These are phyloP conservation scores for Cromileptes altivelis DNA, from an alignment of 2,113 vertebrate genomes.

Conservation along the genomic window DNA sequence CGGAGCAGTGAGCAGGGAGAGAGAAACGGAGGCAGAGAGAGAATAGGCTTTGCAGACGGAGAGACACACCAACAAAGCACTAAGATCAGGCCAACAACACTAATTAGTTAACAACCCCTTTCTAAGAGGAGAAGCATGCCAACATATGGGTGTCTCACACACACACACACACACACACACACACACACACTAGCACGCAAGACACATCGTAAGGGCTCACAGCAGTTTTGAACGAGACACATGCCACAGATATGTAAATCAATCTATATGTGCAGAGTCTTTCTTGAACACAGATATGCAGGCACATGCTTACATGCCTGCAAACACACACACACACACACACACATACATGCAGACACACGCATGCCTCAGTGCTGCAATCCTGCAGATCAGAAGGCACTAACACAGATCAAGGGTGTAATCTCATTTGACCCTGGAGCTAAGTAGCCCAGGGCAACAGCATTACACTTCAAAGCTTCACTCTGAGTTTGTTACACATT, in stretches of 20 bases:
- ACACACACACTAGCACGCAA: not conserved
- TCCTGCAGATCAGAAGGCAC: slow-evolving; percentile 64
- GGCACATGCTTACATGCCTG: not conserved
- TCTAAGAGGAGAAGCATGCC: slow-evolving; percentile 6
- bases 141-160: not conserved
- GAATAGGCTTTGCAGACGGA: slow-evolving; percentile 32
- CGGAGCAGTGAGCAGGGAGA: slow-evolving; percentile 72
- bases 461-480: slow-evolving; percentile 76
- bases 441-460: slow-evolving; percentile 76
- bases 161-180: not conserved
- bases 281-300: not conserved
- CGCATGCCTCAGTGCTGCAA: slow-evolving; percentile 37
- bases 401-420: slow-evolving; percentile 78
- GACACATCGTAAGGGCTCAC: not conserved
- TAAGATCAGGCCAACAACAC: slow-evolving; percentile 30
- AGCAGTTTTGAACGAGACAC: not conserved
- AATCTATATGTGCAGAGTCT: not conserved
- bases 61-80: slow-evolving; percentile 42
- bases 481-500: slow-evolving; percentile 69
- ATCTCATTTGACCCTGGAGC: slow-evolving; percentile 75
- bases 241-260: not conserved
- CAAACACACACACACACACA: slow-evolving; percentile 25
- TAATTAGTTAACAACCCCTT: slow-evolving; percentile 56
- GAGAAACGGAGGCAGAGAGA: slow-evolving; percentile 29
- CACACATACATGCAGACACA: slow-evolving; percentile 34